Evolutionary conservation across 2,888 invertebrate species (phyloP), one percentile per base, ranked within the genome.

Genomic region (Microplitis manilae): DNA sequence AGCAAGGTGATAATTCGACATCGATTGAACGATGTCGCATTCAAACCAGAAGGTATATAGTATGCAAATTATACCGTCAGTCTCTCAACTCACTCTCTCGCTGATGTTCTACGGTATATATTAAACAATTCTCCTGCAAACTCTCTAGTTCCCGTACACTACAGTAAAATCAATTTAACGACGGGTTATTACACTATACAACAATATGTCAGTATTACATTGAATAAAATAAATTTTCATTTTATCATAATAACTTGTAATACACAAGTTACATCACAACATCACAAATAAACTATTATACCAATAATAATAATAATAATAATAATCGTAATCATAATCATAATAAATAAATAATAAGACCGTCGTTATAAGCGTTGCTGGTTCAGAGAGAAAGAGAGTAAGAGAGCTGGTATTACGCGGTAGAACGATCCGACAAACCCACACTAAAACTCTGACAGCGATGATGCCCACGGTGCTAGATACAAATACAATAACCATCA

Each of bases 21-120:
- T 65, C 65, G 65, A 65, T 65, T 65, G 65, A 65, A 65, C 65
- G 65, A 65, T 65, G 65, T 65, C 65, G 65, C 38, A 65, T 65
- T 65, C 30, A 65, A 65, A 65, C 8, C 20, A 9, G 13, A 65
- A 38, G 17, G 50, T 50, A 50, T 50, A 65, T 8, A 65, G 65
- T 65, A 65, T 65, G 65, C 65, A 65, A 65, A 65, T 65, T 65
- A 65, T 65, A 13, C 65, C 65, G 65, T 65, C 65, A 65, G 20
- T 65, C 38, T 65, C 30, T 30, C 20, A 7, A 65, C 30, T 65
- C 65, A 50, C 50, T 50, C 50, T 50, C 50, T 50, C 13, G 50
- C 50, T 50, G 50, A 13, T 50, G 2, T 30, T 13, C 50, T 50
- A 50, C 61, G 41, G 38, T n/a, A 65, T 17, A 62, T 17, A 41